Conservation (phyloP, 1,140 invertebrate genomes). For the Trachymyrmex septentrionalis region DNA sequence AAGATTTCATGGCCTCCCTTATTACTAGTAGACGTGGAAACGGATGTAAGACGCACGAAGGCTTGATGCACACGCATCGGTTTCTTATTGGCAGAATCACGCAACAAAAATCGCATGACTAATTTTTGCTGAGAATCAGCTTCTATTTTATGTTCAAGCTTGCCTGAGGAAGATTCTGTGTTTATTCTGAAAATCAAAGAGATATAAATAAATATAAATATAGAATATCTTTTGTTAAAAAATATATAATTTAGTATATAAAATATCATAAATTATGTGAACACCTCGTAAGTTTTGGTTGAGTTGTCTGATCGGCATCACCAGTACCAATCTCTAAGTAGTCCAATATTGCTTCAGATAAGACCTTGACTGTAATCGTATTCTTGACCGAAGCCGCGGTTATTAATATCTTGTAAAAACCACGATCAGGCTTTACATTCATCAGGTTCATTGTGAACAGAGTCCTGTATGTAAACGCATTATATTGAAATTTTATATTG, state of each 20-base stretch:
- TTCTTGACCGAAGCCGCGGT: conserved; percentile 90
- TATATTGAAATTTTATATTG: neutral
- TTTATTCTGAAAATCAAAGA: conserved; percentile 45
- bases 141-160: conserved; percentile 90
- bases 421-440: conserved; percentile 92
- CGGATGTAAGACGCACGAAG: conserved; percentile 92
- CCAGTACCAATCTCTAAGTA: conserved; percentile 95
- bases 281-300: conserved; percentile 89
- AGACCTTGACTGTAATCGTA: conserved; percentile 91
- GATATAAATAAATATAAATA: conserved; percentile 1
- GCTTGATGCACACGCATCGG: conserved; percentile 95
- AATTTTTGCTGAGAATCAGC: conserved; percentile 97
- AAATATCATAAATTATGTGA: neutral
- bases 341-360: conserved; percentile 91
- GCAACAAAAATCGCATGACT: conserved; percentile 93
- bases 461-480: conserved; percentile 84
- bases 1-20: conserved; percentile 93
- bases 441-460: conserved; percentile 94
- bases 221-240: neutral
- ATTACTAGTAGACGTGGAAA: conserved; percentile 81
- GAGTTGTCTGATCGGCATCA: conserved; percentile 95
- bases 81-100: conserved; percentile 90
- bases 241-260: conserved; percentile 20
- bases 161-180: conserved; percentile 90
- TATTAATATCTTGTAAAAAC: conserved; percentile 94